Evolutionary conservation across 2,113 vertebrate genomes (phyloP).

Genomic region (Tragulus kanchil): DNA sequence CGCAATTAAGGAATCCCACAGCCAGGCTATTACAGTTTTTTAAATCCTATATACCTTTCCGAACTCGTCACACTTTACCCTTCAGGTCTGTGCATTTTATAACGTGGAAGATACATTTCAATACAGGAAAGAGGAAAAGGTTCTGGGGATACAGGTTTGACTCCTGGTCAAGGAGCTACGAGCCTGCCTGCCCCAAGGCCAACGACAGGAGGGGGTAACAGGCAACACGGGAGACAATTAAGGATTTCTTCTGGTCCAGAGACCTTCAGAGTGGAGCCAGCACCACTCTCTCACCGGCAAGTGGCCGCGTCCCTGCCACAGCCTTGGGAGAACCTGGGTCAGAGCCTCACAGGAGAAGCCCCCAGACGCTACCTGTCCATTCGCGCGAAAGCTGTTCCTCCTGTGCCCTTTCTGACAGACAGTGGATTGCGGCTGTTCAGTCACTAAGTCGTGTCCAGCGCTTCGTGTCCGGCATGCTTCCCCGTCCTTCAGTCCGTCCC

Average conservation of each 20-base stretch:
- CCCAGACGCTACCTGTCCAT: not conserved
- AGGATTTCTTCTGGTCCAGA: not conserved
- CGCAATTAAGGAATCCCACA: not conserved
- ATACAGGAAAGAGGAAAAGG: not conserved
- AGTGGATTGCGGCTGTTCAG: not conserved
- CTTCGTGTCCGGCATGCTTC: not conserved
- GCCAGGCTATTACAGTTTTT: not conserved
- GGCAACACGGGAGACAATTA: not conserved
- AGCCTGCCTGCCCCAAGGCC: not conserved
- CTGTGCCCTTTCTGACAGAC: not conserved
- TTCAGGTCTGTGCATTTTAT: not conserved
- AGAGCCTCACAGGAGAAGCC: not conserved
- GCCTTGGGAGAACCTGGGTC: not conserved
- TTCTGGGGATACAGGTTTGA: not conserved
- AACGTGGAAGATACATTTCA: not conserved
- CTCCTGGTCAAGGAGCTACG: not conserved
- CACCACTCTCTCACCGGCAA: not conserved
- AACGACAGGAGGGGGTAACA: not conserved
- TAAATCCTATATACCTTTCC: not conserved
- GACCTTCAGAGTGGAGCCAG: not conserved
- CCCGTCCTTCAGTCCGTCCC: not conserved
- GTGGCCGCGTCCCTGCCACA: not conserved
- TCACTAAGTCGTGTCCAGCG: not conserved
- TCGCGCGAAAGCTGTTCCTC: not conserved
- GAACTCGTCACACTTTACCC: not conserved